Percentiles rank a stretch among this genome's conserved stretches.
Evolutionary conservation across 1,140 invertebrate genomes (phyloP).

Genomic region (Globodera rostochiensis): DNA sequence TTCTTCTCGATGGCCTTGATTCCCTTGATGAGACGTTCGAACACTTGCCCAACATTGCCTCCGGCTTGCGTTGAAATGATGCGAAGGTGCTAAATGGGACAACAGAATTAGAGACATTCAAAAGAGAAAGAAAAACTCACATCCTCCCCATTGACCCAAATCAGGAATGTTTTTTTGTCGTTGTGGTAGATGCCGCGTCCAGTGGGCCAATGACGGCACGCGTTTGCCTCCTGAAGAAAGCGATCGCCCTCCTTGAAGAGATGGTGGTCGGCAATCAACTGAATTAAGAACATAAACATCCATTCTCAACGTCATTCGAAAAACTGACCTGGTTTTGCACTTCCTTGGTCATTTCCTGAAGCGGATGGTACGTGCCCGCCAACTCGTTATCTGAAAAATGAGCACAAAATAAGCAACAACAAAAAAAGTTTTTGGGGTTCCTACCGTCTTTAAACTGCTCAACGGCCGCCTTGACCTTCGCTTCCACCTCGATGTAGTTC

Average conservation of each 20-base stretch:
- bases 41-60: too few species aligned
- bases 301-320: too few species aligned
- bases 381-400: constrained; percentile 72
- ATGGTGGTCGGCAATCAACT: too few species aligned
- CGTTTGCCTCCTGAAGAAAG: constrained; percentile 81
- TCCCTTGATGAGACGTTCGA: constrained; percentile 69
- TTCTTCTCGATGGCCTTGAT: constrained; percentile 89
- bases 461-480: constrained; percentile 61
- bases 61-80: constrained; percentile 72
- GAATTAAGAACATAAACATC: constrained; percentile 64
- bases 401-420: too few species aligned
- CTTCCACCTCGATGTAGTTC: constrained; percentile 63
- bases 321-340: constrained; percentile 50
- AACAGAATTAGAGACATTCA: too few species aligned
- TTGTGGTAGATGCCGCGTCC: constrained; percentile 91
- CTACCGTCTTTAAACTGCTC: constrained; percentile 7
- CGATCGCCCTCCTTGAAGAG: constrained; percentile 61
- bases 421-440: too few species aligned
- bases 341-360: constrained; percentile 72
- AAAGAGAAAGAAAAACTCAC: not conserved
- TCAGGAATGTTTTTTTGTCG: too few species aligned
- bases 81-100: constrained; percentile 75
- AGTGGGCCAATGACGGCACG: constrained; percentile 90
- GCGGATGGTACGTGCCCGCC: constrained; percentile 85
- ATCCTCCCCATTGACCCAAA: too few species aligned